phyloP scores from a whole-genome alignment of 2,888 invertebrate genomes.

The Pocota personata region DNA sequence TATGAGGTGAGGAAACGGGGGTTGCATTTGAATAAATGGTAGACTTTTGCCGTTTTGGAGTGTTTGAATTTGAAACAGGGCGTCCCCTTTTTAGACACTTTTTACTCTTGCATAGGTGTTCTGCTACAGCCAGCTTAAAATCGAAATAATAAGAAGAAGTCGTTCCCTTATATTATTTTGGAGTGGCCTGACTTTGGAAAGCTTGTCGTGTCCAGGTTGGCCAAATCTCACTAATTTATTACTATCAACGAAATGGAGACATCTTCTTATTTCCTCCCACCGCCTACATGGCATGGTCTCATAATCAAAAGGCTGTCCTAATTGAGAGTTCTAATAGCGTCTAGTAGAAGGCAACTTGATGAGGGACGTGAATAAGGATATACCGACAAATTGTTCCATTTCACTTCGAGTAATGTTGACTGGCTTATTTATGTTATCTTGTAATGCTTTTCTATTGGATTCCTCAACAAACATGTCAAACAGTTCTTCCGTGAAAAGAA shows the following conservation, averaged over 20 bases:
- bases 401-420: too few species aligned
- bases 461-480: too few species aligned
- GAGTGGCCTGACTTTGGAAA: constrained; percentile 42
- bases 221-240: constrained; percentile 30
- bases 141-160: too few species aligned
- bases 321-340: constrained; percentile 35
- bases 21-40: neutral
- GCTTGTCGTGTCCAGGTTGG: constrained; percentile 34
- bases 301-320: constrained; percentile 27
- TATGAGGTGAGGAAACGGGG: constrained; percentile 15
- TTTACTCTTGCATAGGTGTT: constrained; percentile 5
- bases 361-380: too few species aligned
- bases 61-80: constrained; percentile 11
- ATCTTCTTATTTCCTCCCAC: constrained; percentile 28
- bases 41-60: constrained; percentile 15
- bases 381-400: too few species aligned
- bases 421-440: too few species aligned
- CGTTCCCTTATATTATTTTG: too few species aligned
- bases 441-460: constrained; percentile 33
- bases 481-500: constrained; percentile 33
- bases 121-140: neutral
- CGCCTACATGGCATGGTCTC: constrained; percentile 30
- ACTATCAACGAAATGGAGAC: constrained; percentile 24
- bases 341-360: too few species aligned
- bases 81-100: constrained; percentile 17